Evolutionary conservation across 1,140 invertebrate species (phyloP).

Genomic region (Anoplolepis gracilipes): DNA sequence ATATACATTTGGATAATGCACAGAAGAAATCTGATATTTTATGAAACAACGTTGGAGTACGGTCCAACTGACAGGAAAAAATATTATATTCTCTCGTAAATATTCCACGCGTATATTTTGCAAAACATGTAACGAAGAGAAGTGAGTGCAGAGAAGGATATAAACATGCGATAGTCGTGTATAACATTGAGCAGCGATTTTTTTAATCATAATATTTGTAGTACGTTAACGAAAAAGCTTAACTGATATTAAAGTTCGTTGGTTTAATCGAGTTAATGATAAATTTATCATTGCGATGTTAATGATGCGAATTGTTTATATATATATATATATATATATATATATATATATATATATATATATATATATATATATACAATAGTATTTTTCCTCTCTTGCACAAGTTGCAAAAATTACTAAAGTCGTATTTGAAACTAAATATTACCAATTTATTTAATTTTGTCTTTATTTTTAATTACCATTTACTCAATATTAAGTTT

Average conservation of each 20-base stretch:
- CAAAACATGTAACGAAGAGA: constrained; percentile 45
- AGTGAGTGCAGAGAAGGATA: neutral
- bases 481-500: neutral
- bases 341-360: neutral
- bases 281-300: constrained; percentile 29
- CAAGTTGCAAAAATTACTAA: neutral
- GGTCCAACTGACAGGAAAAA: constrained; percentile 52
- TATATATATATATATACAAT: neutral
- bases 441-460: neutral
- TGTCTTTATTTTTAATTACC: neutral
- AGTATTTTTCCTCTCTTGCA: neutral
- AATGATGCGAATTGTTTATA: neutral
- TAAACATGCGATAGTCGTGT: constrained; percentile 34
- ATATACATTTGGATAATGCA: constrained; percentile 44
- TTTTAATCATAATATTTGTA: constrained; percentile 40
- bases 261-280: constrained; percentile 29
- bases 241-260: constrained; percentile 18
- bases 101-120: constrained; percentile 49
- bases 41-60: constrained; percentile 52
- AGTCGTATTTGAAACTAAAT: constrained; percentile 27
- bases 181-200: constrained; percentile 37
- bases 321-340: neutral
- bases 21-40: constrained; percentile 64
- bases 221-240: constrained; percentile 37
- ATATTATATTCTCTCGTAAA: constrained; percentile 56